Evolutionary conservation across 2,888 invertebrate species (phyloP), one percentile per base, ranked within the genome.

Genomic region (Saturnia japonica): DNA sequence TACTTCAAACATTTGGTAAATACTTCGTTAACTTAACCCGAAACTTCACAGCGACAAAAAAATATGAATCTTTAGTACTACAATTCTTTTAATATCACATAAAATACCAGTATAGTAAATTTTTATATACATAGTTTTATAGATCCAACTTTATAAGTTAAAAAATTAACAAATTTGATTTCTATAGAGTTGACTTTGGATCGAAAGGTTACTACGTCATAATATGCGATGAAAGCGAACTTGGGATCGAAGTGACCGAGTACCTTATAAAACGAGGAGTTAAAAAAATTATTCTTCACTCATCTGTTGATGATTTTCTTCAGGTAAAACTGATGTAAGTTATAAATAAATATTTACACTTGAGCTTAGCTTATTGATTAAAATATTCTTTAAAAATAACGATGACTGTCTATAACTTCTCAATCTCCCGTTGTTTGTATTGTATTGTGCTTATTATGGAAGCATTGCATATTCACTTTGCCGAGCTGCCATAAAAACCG

Each of bases 161-260:
- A 47, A 9, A 2, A 19, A 34, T 57, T 47, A 16, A 4, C 16
- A 16, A 51, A n/a, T 9, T 51, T 51, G 0, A 64, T 68, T 34
- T 70, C 72, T 71, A 42, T 72, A 77, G 77, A 60, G 12, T 75
- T 12, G 25, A 22, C 2, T 68, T 72, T 19, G 68, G 51, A 11
- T 12, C 73, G 12, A 19, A 43, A 4, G 70, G 45, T n/a, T 14
- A 60, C 7, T 72, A 73, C 22, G 60, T 75, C 51, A 70, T 77
- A 43, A 68, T 74, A 1, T 74, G 73, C 47, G 74, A 76, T 68
- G 73, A 72, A 62, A 72, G 69, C 7, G 70, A 73, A 25, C 66
- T 76, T 1, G 74, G 77, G 11, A 22, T 73, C 19, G 75, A 75
- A 42, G 47, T 77, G 3, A 71, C 75, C 25, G 72, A 77, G 43